A percentile compares a stretch with the other conserved stretches of the same genome.
Conservation (phyloP, 2,888 invertebrate genomes). For the Lasioglossum lativentre region DNA sequence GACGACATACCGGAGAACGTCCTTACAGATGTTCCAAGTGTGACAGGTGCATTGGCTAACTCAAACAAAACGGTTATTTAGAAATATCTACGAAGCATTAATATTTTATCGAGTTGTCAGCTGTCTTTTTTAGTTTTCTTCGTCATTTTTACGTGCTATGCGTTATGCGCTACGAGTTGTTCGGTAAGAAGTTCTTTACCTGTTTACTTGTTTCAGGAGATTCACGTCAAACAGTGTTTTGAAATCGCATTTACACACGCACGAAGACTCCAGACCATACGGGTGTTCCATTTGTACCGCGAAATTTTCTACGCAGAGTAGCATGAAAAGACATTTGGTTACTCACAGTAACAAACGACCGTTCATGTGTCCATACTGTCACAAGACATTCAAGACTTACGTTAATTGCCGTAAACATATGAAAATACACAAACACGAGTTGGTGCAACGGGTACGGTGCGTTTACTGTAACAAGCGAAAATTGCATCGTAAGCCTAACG, state of each 20-base stretch:
- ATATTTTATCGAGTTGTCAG: background rate
- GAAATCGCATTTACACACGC: conserved; percentile 86
- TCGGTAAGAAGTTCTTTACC: background rate
- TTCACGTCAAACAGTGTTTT: conserved; percentile 87
- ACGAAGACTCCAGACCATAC: conserved; percentile 85
- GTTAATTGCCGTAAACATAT: conserved; percentile 89
- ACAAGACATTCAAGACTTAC: conserved; percentile 83
- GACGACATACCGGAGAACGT: conserved; percentile 82
- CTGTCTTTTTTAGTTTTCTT: background rate
- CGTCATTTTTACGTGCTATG: background rate
- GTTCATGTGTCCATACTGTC: conserved; percentile 83
- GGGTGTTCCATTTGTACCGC: conserved; percentile 85
- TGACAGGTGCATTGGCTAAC: conserved; percentile 73
- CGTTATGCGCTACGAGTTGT: too few species aligned
- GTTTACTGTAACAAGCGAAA: conserved; percentile 5
- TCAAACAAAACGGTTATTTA: background rate
- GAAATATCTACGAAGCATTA: background rate
- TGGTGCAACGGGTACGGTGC: conserved; percentile 82
- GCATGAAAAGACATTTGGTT: conserved; percentile 83
- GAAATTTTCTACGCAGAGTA: conserved; percentile 83
- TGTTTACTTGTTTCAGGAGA: conserved; percentile 74
- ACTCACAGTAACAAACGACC: conserved; percentile 84
- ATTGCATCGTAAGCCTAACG: background rate
- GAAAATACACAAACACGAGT: conserved; percentile 87
- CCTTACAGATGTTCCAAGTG: conserved; percentile 84